Evolutionary conservation across 1,140 invertebrate species (phyloP).

Genomic region (Chionoecetes opilio): DNA sequence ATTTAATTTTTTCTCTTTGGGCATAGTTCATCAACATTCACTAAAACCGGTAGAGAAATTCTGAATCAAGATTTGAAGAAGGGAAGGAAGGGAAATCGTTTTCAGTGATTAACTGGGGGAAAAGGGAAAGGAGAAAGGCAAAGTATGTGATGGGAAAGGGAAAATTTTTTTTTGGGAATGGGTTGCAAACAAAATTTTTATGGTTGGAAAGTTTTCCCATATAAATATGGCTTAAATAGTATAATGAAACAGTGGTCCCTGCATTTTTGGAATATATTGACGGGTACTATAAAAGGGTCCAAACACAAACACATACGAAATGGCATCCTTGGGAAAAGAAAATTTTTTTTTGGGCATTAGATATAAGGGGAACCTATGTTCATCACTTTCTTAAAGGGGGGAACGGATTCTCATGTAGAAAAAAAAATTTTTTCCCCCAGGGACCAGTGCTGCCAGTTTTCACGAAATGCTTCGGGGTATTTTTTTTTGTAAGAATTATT

Average conservation of each 20-base stretch:
- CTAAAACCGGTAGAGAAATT: not conserved
- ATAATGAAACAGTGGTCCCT: not conserved
- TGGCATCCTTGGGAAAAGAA: too few relatives aligned
- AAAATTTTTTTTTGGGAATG: not conserved
- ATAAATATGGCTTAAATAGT: not conserved
- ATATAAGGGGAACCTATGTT: too few relatives aligned
- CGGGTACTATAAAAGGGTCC: slow-evolving; percentile 3
- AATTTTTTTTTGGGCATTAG: too few relatives aligned
- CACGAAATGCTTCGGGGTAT: not conserved
- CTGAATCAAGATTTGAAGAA: not conserved
- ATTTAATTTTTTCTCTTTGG: not conserved
- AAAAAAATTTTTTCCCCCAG: too few relatives aligned
- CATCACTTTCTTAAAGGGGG: too few relatives aligned
- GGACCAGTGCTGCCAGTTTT: not conserved
- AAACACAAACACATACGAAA: too few relatives aligned
- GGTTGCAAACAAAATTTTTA: not conserved
- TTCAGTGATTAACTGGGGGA: not conserved
- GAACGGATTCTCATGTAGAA: too few relatives aligned
- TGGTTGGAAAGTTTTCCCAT: too few relatives aligned
- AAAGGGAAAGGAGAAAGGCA: not conserved
- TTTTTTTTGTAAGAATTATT: not conserved
- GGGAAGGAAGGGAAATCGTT: not conserved
- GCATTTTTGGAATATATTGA: not conserved
- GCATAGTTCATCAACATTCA: not conserved
- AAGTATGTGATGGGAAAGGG: not conserved